Evolutionary conservation across 2,888 invertebrate species (phyloP), one percentile per base, ranked within the genome.

Genomic region (Spodoptera littoralis): DNA sequence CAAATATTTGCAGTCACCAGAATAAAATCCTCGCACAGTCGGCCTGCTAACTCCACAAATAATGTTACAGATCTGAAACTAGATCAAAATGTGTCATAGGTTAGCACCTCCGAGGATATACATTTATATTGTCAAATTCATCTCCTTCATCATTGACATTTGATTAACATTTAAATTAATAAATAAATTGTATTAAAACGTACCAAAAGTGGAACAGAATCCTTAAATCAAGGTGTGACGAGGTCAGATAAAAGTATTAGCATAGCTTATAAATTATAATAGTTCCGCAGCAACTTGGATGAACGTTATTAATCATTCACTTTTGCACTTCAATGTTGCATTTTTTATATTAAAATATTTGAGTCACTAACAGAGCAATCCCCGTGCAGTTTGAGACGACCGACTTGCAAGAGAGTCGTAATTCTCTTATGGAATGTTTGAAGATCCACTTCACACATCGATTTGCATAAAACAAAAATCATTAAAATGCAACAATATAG

Each of bases 91-190:
- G 75, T 87, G 83, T 84, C 85, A 88, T 86, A 87, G 82, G 86
- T 84, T 77, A 86, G 71, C 80, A 80, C 82, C 83, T 84, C 84
- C 83, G 76, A 76, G 85, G 86, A 86, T 88, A 85, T 81, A 85
- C 79, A 85, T 81, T 84, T 81, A 88, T 85, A 87, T 85, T 80
- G 81, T 88, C 87, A 88, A 87, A 87, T 77, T 82, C 84, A 83
- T 85, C 83, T 82, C 80, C 88, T 87, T 89, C 86, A 88, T 86
- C 86, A 88, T 88, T 91, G 89, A 90, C 88, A 90, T 86, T 89
- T 88, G 77, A 92, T 93, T 93, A 90, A 88, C 92, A 92, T 93
- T 92, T 92, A 90, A 83, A 91, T 86, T 79, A 82, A 84, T 85
- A 87, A 36, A 93, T 92, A 92, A 92, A 93, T 92, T 90, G 86